Evolutionary conservation across 2,113 vertebrate genomes (phyloP).

Genomic region (Glareola pratincola): DNA sequence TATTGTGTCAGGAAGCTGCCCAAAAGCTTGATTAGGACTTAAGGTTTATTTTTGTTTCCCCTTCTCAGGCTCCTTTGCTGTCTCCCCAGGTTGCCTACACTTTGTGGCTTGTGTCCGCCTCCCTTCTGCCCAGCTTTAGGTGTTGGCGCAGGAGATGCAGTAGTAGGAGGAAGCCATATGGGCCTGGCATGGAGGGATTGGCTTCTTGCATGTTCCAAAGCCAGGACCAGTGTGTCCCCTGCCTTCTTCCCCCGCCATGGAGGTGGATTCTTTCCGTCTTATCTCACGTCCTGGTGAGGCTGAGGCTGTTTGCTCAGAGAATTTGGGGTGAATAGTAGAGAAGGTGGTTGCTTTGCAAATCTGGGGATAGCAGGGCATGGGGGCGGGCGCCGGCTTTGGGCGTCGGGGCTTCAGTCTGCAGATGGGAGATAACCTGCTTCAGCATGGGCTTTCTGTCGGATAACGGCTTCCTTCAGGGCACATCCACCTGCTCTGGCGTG

Average conservation of each 20-base stretch:
- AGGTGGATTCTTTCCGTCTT: neutral
- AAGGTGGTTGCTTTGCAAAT: neutral
- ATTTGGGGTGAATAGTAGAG: neutral
- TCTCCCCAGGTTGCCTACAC: neutral
- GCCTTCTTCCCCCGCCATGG: accelerated
- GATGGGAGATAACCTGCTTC: neutral
- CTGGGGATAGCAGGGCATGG: neutral
- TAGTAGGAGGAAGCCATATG: neutral
- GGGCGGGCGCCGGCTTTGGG: neutral
- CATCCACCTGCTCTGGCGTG: neutral
- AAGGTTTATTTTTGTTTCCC: neutral
- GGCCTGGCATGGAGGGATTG: neutral
- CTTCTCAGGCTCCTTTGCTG: neutral
- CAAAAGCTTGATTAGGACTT: neutral
- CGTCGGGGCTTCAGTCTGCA: neutral
- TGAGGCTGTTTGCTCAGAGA: neutral
- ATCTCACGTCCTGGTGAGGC: neutral
- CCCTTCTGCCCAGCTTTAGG: neutral
- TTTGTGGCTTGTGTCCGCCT: neutral
- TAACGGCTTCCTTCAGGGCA: neutral
- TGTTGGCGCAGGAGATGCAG: neutral
- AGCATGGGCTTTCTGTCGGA: accelerated
- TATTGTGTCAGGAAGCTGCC: neutral
- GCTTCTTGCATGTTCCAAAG: neutral
- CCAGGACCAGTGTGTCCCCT: neutral